These are phyloP conservation scores for Acanthacorydalis orientalis DNA, from an alignment of 2,888 invertebrate species.

Conservation along the genomic window DNA sequence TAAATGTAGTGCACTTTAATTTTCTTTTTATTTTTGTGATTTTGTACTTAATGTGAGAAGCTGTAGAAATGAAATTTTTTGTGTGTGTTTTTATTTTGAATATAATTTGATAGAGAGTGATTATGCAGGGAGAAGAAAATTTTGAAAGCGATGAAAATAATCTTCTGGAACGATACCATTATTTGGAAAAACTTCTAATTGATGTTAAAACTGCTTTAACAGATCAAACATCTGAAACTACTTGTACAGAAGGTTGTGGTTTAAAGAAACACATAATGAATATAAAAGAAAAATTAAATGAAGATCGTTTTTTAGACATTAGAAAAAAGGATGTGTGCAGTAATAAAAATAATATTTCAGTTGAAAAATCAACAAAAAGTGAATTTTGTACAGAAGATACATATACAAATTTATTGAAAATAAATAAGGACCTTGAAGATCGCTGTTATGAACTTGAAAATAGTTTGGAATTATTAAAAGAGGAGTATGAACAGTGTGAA, in stretches of 20 bases:
- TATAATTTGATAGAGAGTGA: too few species aligned
- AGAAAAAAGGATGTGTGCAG: not conserved
- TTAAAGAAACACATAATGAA: conserved; percentile 5
- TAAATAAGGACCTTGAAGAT: conserved; percentile 23
- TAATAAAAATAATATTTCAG: not conserved
- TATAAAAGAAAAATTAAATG: not conserved
- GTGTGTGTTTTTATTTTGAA: not conserved
- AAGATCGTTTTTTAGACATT: not conserved
- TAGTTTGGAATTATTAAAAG: conserved; percentile 55
- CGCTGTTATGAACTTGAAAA: conserved; percentile 51
- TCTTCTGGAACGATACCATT: conserved; percentile 21
- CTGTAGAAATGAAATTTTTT: conserved; percentile 10
- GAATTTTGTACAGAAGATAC: conserved; percentile 14
- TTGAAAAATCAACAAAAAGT: conserved; percentile 1
- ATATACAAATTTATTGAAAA: conserved; percentile 12
- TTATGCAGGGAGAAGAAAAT: too few species aligned
- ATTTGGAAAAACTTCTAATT: conserved; percentile 33
- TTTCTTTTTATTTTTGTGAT: conserved; percentile 10
- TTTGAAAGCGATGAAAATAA: too few species aligned
- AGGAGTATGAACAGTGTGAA: conserved; percentile 70
- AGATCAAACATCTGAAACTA: not conserved
- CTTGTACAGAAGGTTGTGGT: conserved; percentile 6
- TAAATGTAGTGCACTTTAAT: conserved; percentile 11
- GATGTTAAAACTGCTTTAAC: conserved; percentile 18
- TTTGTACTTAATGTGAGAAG: conserved; percentile 24